A percentile compares a stretch with the other conserved stretches of the same genome.
Conservation (phyloP, 2,797 vertebrate genomes). For the Bucorvus abyssinicus region DNA sequence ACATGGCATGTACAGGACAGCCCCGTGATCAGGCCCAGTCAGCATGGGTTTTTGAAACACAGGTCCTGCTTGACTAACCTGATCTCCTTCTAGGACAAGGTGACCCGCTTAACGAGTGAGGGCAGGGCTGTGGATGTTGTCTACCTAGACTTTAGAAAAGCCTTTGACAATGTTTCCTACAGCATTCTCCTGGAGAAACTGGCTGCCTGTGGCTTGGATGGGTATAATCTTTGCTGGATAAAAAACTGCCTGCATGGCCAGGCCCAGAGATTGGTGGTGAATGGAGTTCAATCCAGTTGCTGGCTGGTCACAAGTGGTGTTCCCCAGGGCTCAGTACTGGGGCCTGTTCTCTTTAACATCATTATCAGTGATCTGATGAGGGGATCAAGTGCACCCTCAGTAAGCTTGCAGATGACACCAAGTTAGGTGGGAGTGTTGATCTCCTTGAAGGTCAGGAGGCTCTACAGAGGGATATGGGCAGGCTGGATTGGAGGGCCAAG, state of each 20-base stretch:
- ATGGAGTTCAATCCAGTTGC: background rate
- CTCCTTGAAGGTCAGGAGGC: no score
- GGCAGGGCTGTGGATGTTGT: background rate
- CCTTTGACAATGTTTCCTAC: background rate
- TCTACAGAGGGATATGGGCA: background rate
- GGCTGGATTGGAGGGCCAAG: background rate
- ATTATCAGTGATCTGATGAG: background rate
- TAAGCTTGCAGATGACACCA: no score
- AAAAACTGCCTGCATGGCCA: background rate
- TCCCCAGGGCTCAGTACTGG: background rate
- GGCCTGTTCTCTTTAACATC: background rate
- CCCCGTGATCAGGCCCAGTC: no score
- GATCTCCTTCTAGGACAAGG: background rate
- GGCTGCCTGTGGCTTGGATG: background rate
- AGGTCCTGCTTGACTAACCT: background rate
- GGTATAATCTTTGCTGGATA: background rate
- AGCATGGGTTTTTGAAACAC: no score
- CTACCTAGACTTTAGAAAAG: background rate
- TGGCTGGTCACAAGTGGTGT: background rate
- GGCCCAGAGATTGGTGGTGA: background rate
- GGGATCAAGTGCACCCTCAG: no score
- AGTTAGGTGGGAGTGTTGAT: no score
- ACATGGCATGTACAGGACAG: rapidly evolving
- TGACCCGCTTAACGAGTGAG: background rate
- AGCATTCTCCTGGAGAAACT: background rate